phyloP scores from a whole-genome alignment of 2,888 invertebrate species.

The Ecliptopera silaceata region DNA sequence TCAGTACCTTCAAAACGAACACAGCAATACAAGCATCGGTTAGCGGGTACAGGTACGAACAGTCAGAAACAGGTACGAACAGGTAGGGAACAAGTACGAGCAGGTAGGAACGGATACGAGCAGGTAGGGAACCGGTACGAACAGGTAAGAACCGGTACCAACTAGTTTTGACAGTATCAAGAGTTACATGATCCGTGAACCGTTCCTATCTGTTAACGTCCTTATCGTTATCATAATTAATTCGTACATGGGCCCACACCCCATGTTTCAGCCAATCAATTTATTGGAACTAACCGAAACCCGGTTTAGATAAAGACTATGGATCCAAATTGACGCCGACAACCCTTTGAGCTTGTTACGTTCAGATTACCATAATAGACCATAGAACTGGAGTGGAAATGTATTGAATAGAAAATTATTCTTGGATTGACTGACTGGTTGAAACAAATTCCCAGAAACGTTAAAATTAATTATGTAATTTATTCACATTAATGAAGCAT shows the following conservation, averaged over 20 bases:
- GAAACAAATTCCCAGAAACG: too few relatives aligned
- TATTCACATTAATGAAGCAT: too few relatives aligned
- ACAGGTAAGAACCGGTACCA: neutral
- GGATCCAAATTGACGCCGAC: conserved; percentile 29
- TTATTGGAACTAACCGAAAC: conserved; percentile 14
- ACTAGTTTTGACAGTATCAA: neutral
- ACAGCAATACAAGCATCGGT: too few relatives aligned
- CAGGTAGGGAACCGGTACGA: too few relatives aligned
- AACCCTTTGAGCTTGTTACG: conserved; percentile 34
- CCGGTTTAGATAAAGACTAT: conserved; percentile 18
- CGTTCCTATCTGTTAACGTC: conserved; percentile 5
- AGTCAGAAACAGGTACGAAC: too few relatives aligned
- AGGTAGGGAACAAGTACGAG: too few relatives aligned
- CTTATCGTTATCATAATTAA: conserved; percentile 23
- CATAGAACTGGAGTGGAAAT: conserved; percentile 22
- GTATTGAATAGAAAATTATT: neutral
- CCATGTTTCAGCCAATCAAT: conserved; percentile 20
- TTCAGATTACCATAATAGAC: conserved; percentile 32
- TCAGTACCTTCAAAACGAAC: too few relatives aligned
- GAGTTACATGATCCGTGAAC: neutral
- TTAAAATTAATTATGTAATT: too few relatives aligned
- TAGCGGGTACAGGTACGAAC: too few relatives aligned
- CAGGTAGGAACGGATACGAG: too few relatives aligned
- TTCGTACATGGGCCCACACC: conserved; percentile 15
- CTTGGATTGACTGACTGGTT: too few relatives aligned